Evolutionary conservation across 30 jellyfish, hydroid and myxozoan genomes (phyloP).

Genomic region (Hydractinia echinata): DNA sequence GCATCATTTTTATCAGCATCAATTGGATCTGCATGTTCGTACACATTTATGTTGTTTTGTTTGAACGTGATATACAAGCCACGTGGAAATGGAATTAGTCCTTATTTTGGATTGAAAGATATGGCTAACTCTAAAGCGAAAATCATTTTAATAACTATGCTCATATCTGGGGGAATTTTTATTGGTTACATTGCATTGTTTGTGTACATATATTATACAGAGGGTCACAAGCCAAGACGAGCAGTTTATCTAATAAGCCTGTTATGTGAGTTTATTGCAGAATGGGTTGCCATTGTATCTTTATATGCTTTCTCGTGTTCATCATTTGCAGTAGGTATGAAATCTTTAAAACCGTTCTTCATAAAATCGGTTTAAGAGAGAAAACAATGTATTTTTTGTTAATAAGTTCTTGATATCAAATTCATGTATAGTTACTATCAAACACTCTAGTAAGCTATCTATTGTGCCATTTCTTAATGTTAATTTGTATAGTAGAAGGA

Average conservation of each 20-base stretch:
- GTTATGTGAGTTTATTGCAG: conserved; percentile 11
- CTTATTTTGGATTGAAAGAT: conserved; percentile 26
- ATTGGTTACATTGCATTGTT: not conserved
- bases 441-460: too few species aligned
- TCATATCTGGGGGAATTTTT: not conserved
- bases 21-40: conserved; percentile 16
- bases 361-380: too few species aligned
- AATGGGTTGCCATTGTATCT: conserved; percentile 31
- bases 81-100: conserved; percentile 21
- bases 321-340: conserved; percentile 30
- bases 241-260: conserved; percentile 4
- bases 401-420: too few species aligned
- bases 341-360: too few species aligned
- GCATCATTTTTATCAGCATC: conserved; percentile 20
- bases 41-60: conserved; percentile 21
- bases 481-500: not conserved
- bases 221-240: not conserved
- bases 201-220: not conserved
- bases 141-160: conserved; percentile 4
- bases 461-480: too few species aligned
- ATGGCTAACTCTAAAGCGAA: conserved; percentile 14
- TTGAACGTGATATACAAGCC: conserved; percentile 16
- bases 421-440: too few species aligned
- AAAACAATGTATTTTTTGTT: too few species aligned
- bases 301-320: conserved; percentile 33